Evolutionary conservation across 2,797 vertebrate genomes (phyloP).

Genomic region (Tinamus major): DNA sequence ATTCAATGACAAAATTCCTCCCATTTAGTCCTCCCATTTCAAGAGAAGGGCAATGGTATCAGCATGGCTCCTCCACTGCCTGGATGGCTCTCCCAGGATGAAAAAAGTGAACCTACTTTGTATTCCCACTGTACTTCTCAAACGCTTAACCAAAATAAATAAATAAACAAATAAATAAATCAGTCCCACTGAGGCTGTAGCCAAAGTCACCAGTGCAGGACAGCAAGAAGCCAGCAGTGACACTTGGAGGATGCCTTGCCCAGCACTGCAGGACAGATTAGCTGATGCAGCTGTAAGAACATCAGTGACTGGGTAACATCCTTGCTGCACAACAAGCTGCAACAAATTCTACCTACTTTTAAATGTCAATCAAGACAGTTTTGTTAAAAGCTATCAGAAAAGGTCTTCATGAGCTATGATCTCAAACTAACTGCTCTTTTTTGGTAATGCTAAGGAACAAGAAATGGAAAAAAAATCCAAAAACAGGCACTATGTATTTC

Average conservation of each 20-base stretch:
- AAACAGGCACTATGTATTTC: not conserved
- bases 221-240: not conserved
- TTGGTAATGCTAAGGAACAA: not conserved
- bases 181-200: not conserved
- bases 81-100: not conserved
- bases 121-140: not conserved
- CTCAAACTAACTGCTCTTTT: not conserved
- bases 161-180: not conserved
- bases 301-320: not conserved
- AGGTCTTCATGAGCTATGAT: not conserved
- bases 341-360: not conserved
- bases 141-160: not conserved
- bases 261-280: not conserved
- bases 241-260: fast-evolving
- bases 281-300: not conserved
- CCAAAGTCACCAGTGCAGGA: not conserved
- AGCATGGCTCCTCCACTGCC: not conserved
- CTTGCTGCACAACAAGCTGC: not conserved
- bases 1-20: not conserved
- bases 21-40: not conserved
- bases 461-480: not conserved
- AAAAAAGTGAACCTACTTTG: not conserved
- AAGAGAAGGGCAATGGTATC: not conserved
- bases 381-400: not conserved
- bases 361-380: not conserved